Base-by-base conservation (phyloP, 2,888 invertebrate species). In the Yponomeuta sedellus region DNA sequence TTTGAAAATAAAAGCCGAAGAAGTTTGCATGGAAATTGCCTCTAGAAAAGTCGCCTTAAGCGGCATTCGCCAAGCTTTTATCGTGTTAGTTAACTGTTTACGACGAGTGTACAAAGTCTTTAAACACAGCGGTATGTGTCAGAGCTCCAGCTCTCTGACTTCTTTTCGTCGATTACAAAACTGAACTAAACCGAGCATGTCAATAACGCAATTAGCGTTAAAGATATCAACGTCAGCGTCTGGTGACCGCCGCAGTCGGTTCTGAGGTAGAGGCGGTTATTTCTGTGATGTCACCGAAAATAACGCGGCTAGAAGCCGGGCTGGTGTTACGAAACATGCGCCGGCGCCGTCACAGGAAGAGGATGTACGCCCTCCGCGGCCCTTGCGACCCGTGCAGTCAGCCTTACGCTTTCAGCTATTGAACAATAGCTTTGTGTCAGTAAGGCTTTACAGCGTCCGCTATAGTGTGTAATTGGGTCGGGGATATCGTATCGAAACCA, bases 201-300 rank as follows among this genome's bases (percentile, higher is more conserved):
- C 90, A 90, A 89, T 90, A 90, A 82, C 81, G 86, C 81, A 87
- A 89, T 91, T 88, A 90, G 88, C 82, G 86, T 87, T 83, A 52
- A 86, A 88, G 83, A 83, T 83, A 85, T 89, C 86, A 88, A 85
- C 88, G 88, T 86, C 86, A 79, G 77, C 83, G 82, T 80, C 79
- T 82, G 81, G 80, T 82, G 79, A 80, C 81, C 82, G 83, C 70
- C 71, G 71, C 62, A 69, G 79, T 79, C 76, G 78, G 75, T 81
- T 81, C 82, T 84, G 83, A 83, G 84, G 83, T 81, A 87, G 84
- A 84, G 80, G 82, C 70, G 80, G 83, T 88, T 91, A 91, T 91
- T 90, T 90, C 83, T 85, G 89, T 88, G 81, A 78, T 87, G 88
- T 87, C 87, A 88, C 86, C 89, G 79, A 84, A 90, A 90, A 90